phyloP scores from a whole-genome alignment of 2,797 vertebrate species.

The Dromococcyx pavoninus region DNA sequence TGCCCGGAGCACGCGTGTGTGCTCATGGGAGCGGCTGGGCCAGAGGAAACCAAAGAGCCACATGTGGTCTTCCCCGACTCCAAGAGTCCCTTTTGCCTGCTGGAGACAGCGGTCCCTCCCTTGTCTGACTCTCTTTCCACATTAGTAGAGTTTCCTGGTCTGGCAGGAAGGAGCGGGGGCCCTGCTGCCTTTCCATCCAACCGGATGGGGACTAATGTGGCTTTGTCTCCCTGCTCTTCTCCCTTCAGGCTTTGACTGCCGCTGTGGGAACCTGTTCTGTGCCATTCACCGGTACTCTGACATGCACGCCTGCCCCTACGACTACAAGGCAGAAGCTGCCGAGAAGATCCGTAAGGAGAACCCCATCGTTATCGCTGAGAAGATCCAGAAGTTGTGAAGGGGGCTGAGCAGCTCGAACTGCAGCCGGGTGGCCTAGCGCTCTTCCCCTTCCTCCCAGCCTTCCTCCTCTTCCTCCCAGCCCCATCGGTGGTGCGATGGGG shows the following conservation, averaged over 20 bases:
- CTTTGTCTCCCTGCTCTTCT: background rate
- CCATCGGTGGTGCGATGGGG: background rate
- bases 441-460: slow-evolving; percentile 36
- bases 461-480: slow-evolving; percentile 3
- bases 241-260: slow-evolving; percentile 87
- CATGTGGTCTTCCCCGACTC: background rate
- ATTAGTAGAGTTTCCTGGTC: background rate
- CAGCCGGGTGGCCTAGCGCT: slow-evolving; percentile 41
- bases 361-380: slow-evolving; percentile 89
- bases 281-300: slow-evolving; percentile 91
- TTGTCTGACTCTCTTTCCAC: background rate
- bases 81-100: background rate
- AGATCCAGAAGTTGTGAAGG: slow-evolving; percentile 93
- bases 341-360: slow-evolving; percentile 92
- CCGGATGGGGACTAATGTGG: background rate
- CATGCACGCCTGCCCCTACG: slow-evolving; percentile 89
- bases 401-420: slow-evolving; percentile 16
- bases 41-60: background rate
- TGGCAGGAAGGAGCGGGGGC: background rate
- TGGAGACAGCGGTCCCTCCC: background rate
- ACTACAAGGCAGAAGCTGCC: slow-evolving; percentile 88
- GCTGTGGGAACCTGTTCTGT: slow-evolving; percentile 91
- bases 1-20: background rate
- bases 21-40: background rate
- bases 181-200: background rate